Conservation (phyloP, 2,113 vertebrate genomes). For the Bambusicola thoracicus region DNA sequence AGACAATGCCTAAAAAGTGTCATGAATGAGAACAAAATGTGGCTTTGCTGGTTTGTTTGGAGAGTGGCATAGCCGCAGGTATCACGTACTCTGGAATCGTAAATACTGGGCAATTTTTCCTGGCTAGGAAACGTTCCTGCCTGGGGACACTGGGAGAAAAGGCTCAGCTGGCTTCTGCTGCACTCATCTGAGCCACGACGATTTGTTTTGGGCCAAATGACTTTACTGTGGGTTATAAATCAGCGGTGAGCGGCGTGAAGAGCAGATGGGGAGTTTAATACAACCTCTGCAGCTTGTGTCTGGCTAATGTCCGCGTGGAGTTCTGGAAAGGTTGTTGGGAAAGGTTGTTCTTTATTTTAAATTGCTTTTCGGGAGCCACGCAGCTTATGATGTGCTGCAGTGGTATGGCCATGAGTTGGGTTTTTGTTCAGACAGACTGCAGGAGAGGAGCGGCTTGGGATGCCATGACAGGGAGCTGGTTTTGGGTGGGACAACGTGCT, state of each 20-base stretch:
- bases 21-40: background rate
- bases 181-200: background rate
- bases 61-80: background rate
- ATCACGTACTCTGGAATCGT: background rate
- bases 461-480: background rate
- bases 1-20: background rate
- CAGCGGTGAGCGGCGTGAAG: constrained; percentile 39
- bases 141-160: background rate
- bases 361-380: constrained; percentile 55
- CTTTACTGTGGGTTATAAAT: constrained; percentile 58
- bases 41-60: background rate
- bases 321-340: constrained; percentile 65
- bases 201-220: constrained; percentile 46
- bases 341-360: constrained; percentile 75
- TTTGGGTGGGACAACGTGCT: background rate
- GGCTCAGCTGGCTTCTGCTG: background rate
- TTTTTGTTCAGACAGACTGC: background rate
- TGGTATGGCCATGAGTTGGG: constrained; percentile 20
- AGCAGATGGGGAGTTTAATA: constrained; percentile 68
- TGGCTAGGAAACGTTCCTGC: background rate
- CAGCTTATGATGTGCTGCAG: background rate
- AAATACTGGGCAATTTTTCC: background rate
- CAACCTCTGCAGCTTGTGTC: constrained; percentile 66
- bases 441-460: constrained; percentile 24
- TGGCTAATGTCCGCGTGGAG: constrained; percentile 68